These are phyloP conservation scores for Lycopodina hypogea DNA, from an alignment of 37 sponge, comb jelly and placozoan species.

Conservation along the genomic window DNA sequence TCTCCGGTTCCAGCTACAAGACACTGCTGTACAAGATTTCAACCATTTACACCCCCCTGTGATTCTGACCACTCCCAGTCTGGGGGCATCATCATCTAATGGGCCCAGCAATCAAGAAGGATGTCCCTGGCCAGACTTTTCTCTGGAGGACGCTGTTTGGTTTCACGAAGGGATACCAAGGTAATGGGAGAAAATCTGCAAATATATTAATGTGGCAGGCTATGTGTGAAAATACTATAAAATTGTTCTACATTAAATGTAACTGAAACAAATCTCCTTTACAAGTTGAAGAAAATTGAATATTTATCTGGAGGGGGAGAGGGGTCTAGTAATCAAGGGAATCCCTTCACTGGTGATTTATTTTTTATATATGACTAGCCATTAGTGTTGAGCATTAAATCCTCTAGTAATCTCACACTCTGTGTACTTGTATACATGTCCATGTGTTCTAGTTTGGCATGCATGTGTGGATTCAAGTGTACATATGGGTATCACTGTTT, in stretches of 20 bases:
- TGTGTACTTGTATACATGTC: background rate
- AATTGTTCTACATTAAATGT: too few species aligned
- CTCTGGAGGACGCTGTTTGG: conserved; percentile 60
- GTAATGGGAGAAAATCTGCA: too few species aligned
- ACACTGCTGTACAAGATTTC: background rate
- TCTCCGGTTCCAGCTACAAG: conserved; percentile 6
- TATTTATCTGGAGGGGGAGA: too few species aligned
- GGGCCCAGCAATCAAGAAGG: background rate
- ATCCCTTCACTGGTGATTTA: too few species aligned
- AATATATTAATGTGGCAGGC: too few species aligned
- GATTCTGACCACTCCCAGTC: background rate
- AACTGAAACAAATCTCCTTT: too few species aligned
- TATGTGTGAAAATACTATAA: too few species aligned
- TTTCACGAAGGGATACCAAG: conserved; percentile 52
- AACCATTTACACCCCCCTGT: background rate
- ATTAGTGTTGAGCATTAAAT: too few species aligned
- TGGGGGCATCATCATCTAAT: background rate
- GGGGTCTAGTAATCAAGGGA: too few species aligned
- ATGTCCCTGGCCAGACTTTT: conserved; percentile 16
- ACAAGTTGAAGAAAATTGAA: too few species aligned
- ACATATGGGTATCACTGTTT: background rate
- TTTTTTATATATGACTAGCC: too few species aligned
- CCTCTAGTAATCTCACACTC: too few species aligned
- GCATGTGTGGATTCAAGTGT: conserved; percentile 6
- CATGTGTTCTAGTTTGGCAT: background rate